Conservation (phyloP, 2,888 invertebrate species). For the Digitonthophagus gazella region DNA sequence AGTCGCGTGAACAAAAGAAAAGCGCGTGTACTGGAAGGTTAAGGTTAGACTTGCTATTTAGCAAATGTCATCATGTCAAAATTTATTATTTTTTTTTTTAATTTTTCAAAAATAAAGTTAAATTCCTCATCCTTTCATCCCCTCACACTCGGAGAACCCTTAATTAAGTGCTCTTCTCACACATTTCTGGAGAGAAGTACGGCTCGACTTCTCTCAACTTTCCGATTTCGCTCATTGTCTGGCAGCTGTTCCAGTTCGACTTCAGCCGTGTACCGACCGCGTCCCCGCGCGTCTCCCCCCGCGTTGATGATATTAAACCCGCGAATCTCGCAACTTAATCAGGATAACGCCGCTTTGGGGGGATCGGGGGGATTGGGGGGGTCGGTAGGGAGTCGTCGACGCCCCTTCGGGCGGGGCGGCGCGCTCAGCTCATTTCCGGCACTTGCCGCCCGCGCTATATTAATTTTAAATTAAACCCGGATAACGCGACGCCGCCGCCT, state of each 20-base stretch:
- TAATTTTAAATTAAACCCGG: constrained; percentile 70
- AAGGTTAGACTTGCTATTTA: too few relatives aligned
- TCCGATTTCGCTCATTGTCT: constrained; percentile 15
- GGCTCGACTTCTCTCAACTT: neutral
- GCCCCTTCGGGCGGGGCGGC: neutral
- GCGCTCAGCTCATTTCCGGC: constrained; percentile 62
- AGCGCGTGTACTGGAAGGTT: too few relatives aligned
- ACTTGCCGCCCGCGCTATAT: constrained; percentile 65
- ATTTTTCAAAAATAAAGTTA: too few relatives aligned
- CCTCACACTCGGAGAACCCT: too few relatives aligned
- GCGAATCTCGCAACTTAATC: constrained; percentile 17
- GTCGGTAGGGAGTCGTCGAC: constrained; percentile 3
- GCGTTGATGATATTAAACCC: constrained; percentile 8
- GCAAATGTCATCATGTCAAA: too few relatives aligned
- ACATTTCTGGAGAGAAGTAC: neutral
- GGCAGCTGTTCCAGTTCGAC: neutral
- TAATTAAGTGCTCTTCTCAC: neutral
- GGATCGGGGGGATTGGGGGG: neutral
- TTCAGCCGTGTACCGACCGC: neutral
- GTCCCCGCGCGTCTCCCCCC: neutral
- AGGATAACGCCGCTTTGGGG: constrained; percentile 3
- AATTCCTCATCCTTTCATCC: too few relatives aligned
- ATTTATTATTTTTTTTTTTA: too few relatives aligned
- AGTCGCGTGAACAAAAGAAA: too few relatives aligned
- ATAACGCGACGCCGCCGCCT: constrained; percentile 51